Base-by-base conservation (phyloP, 1,140 invertebrate species). In the Nomia melanderi region DNA sequence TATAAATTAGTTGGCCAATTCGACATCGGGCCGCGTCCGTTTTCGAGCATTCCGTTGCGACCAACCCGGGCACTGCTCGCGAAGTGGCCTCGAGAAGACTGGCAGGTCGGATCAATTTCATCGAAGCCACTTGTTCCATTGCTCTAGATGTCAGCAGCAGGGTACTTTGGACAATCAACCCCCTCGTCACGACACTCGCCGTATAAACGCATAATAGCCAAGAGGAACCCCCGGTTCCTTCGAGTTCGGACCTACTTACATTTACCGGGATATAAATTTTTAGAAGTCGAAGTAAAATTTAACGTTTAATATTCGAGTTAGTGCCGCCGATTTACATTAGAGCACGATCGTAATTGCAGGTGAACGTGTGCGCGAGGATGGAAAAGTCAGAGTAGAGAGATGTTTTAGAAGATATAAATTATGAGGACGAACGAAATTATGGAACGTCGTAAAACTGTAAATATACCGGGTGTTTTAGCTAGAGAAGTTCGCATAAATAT, bases 61-160 rank as follows among this genome's bases (percentile, higher is more conserved):
- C 23, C 65, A 25, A 31, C 60, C 47, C 63, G 67, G 59, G 59
- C 71, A 41, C 77, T 25, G 36, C 12, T 67, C 77, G 79, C 44
- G 36, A 71, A 83, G 80, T 83, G 80, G 81, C 81, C 72, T 83
- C 67, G 41, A 82, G 80, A 75, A 80, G 76, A 60, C 54, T 60
- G 60, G 57, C 53, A 44, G 73, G 66, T 82, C 80, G 81, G 65
- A 74, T 82, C 80, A 78, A 83, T 83, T 82, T 75, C 80, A 83
- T 82, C 81, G 69, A 65, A 54, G 23, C 69, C 77, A 54, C 74
- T 82, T 57, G 29, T 62, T 47, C 20, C 60, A 62, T 70, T 73
- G 80, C 70, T 71, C 81, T 83, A 79, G 81, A 83, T 79, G 81
- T 83, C 81, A 83, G 44, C 41, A 70, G 29, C 81, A 83, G 80